Base-by-base conservation (phyloP, 2,113 vertebrate species). In the Donacobius atricapilla region DNA sequence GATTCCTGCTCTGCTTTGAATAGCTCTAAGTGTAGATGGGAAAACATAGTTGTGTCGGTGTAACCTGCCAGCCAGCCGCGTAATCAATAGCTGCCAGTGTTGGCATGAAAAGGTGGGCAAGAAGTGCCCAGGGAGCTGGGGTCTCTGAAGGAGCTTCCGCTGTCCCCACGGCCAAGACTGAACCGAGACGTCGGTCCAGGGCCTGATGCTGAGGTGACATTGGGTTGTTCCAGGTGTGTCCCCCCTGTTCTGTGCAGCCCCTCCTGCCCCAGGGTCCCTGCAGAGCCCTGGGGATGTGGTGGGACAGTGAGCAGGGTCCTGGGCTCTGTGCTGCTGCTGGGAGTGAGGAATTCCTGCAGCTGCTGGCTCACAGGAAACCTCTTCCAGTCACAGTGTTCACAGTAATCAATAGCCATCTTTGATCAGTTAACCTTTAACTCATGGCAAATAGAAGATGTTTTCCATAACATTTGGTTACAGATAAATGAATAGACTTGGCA, bases 341-440 rank as follows among this genome's bases (percentile, higher is more conserved):
- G 17, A 60, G 60, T 3, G 23, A 31, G 27, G 11, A 44, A 22
- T 31, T 69, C 27, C 71, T 72, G 70, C 65, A 66, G 65, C 64
- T 64, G 63, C 64, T 83, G 76, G 15, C 89, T 78, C 71, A 9
- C 10, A 4, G 66, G 68, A 21, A 3, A 12, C 10, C 18, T 73
- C 40, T 79, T n/a, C 28, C 21, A 48, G 57, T 56, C 68, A 23
- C 47, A 15, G n/a, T 64, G 57, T 25, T 40, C 13, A 3, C 30
- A 65, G 25, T 16, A 47, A 68, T 87, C 91, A 82, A 33, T 42
- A 64, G 14, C 71, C 7, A n/a, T 39, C 77, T 64, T 69, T 82
- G 73, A 69, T 50, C 63, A 54, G 80, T 73, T 95, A 96, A 81
- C 51, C 47, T 68, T 92, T 87, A 94, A 95, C 85, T 63, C 35